These are phyloP conservation scores for Pangasius mekongensis DNA, from an alignment of 2,797 vertebrate genomes.

Conservation along the genomic window DNA sequence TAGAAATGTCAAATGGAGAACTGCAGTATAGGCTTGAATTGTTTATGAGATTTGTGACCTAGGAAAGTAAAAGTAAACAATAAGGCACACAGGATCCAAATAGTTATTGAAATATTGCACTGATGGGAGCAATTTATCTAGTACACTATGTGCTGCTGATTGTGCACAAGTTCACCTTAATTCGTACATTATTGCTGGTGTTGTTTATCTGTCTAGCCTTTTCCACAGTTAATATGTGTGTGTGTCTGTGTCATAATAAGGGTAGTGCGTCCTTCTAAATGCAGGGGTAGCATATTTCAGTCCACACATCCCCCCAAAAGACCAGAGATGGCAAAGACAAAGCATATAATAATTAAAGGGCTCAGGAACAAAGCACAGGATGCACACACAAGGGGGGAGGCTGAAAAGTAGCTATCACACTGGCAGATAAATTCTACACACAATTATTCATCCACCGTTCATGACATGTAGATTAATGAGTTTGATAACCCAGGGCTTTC, in stretches of 20 bases:
- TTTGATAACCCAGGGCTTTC: constrained; percentile 96
- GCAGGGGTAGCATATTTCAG: constrained; percentile 78
- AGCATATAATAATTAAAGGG: constrained; percentile 91
- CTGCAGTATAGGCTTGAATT: constrained; percentile 2
- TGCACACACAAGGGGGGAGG: constrained; percentile 75
- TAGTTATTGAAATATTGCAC: constrained; percentile 41
- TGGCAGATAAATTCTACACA: constrained; percentile 98
- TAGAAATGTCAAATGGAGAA: constrained; percentile 4
- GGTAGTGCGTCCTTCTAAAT: constrained; percentile 78
- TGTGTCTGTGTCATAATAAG: constrained; percentile 71
- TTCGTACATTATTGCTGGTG: constrained; percentile 48
- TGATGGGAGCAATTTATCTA: constrained; percentile 49
- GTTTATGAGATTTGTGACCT: constrained; percentile 35
- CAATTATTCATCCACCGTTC: constrained; percentile 98
- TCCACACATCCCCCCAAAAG: constrained; percentile 66
- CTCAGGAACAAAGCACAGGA: constrained; percentile 78
- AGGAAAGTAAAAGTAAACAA: constrained; percentile 33
- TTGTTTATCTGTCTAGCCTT: constrained; percentile 42
- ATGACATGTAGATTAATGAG: constrained; percentile 99
- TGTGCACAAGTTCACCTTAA: constrained; percentile 52
- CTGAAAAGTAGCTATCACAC: constrained; percentile 92
- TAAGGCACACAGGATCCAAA: constrained; percentile 19
- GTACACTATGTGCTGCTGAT: constrained; percentile 37
- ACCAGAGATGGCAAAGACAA: constrained; percentile 84
- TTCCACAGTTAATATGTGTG: constrained; percentile 43